phyloP scores from a whole-genome alignment of 23 tunicate species.

The Trididemnum nubilum region DNA sequence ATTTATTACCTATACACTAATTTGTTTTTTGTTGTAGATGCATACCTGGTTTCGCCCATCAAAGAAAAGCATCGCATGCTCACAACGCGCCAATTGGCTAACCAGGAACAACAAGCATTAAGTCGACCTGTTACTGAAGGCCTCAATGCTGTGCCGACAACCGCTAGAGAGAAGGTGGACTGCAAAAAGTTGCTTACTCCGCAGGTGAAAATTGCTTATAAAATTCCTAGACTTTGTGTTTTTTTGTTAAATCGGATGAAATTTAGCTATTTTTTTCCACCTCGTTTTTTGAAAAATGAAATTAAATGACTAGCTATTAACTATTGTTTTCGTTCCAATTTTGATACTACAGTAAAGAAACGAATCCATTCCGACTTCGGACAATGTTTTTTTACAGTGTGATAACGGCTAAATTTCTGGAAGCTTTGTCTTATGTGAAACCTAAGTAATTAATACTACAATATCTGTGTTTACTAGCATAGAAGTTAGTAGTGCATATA shows the following conservation, averaged over 20 bases:
- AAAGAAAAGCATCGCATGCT: constrained; percentile 66
- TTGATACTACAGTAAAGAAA: too few species aligned
- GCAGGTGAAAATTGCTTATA: constrained; percentile 64
- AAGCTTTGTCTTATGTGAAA: too few species aligned
- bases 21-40: background rate
- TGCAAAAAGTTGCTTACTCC: constrained; percentile 68
- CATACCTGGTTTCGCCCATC: background rate
- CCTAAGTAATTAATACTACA: too few species aligned
- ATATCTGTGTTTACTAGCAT: too few species aligned
- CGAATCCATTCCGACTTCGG: too few species aligned
- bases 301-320: too few species aligned
- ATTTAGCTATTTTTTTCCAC: too few species aligned
- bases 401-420: too few species aligned
- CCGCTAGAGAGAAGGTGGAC: constrained; percentile 63
- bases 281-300: background rate
- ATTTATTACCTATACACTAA: too few species aligned
- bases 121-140: constrained; percentile 86
- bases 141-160: constrained; percentile 83
- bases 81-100: constrained; percentile 69
- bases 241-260: background rate
- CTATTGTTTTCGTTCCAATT: too few species aligned
- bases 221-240: background rate
- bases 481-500: too few species aligned
- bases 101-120: constrained; percentile 56
- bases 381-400: too few species aligned